These are phyloP conservation scores for Gallinago jamesoni DNA, from an alignment of 2,113 vertebrate species.

Conservation along the genomic window DNA sequence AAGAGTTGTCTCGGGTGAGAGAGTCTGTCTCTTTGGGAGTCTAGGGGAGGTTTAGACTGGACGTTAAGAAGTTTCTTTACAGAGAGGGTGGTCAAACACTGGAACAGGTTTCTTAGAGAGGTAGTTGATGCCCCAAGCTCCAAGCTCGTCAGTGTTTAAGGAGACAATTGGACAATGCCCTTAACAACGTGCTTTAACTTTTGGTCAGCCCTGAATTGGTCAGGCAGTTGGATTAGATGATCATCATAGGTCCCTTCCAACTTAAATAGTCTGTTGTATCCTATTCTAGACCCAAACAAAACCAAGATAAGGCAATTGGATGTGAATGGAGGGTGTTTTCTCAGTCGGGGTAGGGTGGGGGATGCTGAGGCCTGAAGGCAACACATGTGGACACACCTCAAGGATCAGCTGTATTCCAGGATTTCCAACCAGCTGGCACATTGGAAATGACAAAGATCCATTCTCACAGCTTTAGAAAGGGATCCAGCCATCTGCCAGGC, in stretches of 20 bases:
- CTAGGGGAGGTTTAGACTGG: not conserved
- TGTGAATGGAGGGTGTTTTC: not conserved
- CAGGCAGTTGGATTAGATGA: not conserved
- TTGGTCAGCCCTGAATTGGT: not conserved
- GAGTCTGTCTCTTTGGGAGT: not conserved
- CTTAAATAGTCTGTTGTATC: too few species aligned
- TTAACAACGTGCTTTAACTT: not conserved
- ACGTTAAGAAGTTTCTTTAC: not conserved
- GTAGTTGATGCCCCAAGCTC: not conserved
- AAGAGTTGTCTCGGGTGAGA: not conserved
- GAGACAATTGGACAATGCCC: not conserved
- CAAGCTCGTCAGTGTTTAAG: not conserved
- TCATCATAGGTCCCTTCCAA: fast-evolving
- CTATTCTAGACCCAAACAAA: not conserved
- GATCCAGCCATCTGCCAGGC: not conserved
- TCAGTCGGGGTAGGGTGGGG: fast-evolving
- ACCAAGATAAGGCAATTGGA: not conserved
- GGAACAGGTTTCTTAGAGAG: not conserved
- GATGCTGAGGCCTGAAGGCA: not conserved
- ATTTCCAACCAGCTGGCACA: not conserved
- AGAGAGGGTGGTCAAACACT: not conserved
- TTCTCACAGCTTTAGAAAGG: not conserved
- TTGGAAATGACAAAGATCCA: not conserved
- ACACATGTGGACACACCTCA: fast-evolving
- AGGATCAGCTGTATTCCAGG: not conserved